These are phyloP conservation scores for Tachuris rubrigastra DNA, from an alignment of 2,113 vertebrate genomes.

Conservation along the genomic window DNA sequence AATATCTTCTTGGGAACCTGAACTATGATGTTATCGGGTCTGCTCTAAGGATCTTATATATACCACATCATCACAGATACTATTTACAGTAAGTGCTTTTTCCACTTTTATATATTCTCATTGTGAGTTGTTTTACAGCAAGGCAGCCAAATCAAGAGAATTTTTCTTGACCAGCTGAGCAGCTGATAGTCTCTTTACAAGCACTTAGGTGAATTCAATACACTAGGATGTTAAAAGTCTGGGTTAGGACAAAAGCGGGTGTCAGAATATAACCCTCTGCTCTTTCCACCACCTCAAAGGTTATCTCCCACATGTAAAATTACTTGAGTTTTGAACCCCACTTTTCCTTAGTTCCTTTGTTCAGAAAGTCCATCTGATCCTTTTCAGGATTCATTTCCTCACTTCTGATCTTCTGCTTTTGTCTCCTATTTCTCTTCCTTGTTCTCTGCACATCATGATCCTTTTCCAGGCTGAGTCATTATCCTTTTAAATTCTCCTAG, in stretches of 20 bases:
- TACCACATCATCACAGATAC: background rate
- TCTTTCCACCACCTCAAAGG: background rate
- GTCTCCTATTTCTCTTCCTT: background rate
- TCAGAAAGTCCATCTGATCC: background rate
- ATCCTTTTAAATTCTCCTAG: background rate
- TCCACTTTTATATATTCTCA: conserved; percentile 10
- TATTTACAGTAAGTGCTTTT: conserved; percentile 46
- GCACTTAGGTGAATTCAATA: background rate
- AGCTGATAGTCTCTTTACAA: background rate
- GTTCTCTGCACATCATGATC: background rate
- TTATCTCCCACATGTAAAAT: background rate
- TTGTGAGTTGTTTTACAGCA: conserved; percentile 25
- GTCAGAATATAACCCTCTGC: background rate
- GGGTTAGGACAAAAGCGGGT: background rate
- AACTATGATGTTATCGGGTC: background rate
- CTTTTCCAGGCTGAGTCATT: background rate
- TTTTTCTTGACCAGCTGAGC: conserved; percentile 9
- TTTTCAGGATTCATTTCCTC: background rate
- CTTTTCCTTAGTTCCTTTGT: background rate
- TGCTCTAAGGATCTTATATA: background rate
- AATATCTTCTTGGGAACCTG: background rate
- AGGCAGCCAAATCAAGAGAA: conserved; percentile 13
- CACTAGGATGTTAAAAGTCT: background rate
- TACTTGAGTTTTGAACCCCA: background rate
- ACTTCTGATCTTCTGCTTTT: background rate